Evolutionary conservation across 2,888 invertebrate genomes (phyloP), one percentile per base, ranked within the genome.

Genomic region (Acanthosoma haemorrhoidale): DNA sequence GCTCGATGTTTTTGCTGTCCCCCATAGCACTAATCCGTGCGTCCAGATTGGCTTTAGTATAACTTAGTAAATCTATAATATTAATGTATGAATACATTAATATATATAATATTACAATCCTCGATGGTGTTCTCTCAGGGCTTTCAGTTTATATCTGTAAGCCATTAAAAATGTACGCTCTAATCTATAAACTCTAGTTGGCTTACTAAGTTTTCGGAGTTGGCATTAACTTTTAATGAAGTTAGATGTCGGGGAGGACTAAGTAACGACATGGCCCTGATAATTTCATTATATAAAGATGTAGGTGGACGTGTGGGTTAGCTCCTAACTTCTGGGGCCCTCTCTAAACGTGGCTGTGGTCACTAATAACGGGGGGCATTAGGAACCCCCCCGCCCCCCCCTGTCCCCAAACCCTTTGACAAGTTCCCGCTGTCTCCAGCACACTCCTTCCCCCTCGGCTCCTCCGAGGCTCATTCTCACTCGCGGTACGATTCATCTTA

Each of bases 351-450:
- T 51, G 51, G 4, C 51, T 51, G 51, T 51, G 51, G 51, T 51
- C 51, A 51, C 51, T 51, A 51, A 51, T 51, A 51, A 51, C 51
- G 51, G 51, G 51, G 21, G 25, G 51, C 51, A 51, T 51, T 51
- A 51, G 25, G 51, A 2, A 5, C n/a, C 43, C 9, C 8, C 1
- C 16, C 41, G 3, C 15, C 41, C 41, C 16, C 18, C 16, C 16
- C 41, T 2, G 4, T 18, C 41, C 16, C 18, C 16, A 3, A 21
- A 11, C n/a, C 51, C 51, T 51, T 51, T 51, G 51, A 51, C 51
- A 51, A 3, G 25, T 6, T 25, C n/a, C 51, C 51, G n/a, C n/a
- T n/a, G n/a, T n/a, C n/a, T n/a, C n/a, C n/a, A n/a, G n/a, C n/a
- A n/a, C n/a, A n/a, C n/a, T n/a, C n/a, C n/a, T n/a, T n/a, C n/a